phyloP scores from a whole-genome alignment of 92 coral and sea anemone genomes.

The Zoanthus sociatus region DNA sequence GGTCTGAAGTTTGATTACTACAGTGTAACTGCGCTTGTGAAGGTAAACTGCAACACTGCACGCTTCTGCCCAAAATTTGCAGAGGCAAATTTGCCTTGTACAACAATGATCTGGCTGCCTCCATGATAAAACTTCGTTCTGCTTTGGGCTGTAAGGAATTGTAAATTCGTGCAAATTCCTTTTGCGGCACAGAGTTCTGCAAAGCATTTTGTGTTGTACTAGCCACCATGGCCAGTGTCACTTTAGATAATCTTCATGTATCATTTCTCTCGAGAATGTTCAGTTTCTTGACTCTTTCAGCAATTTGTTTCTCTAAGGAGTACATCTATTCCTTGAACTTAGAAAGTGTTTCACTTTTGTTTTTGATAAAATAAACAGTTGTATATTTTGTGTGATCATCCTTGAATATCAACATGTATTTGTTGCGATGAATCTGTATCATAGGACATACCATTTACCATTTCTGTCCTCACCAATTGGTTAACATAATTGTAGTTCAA shows the following conservation, averaged over 20 bases:
- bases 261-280: slow-evolving; percentile 29
- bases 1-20: slow-evolving; percentile 55
- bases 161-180: too few species aligned
- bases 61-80: slow-evolving; percentile 59
- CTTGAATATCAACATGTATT: slow-evolving; percentile 69
- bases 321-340: slow-evolving; percentile 70
- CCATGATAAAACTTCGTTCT: slow-evolving; percentile 68
- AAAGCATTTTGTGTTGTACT: slow-evolving; percentile 42
- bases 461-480: slow-evolving; percentile 61
- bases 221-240: slow-evolving; percentile 12
- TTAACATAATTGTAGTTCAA: slow-evolving; percentile 56
- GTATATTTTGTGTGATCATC: slow-evolving; percentile 69
- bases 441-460: slow-evolving; percentile 61
- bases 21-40: slow-evolving; percentile 61
- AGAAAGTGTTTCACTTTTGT: slow-evolving; percentile 64
- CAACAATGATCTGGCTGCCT: slow-evolving; percentile 76
- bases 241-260: slow-evolving; percentile 16
- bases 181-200: slow-evolving; percentile 32
- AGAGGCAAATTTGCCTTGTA: slow-evolving; percentile 61
- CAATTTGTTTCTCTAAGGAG: slow-evolving; percentile 16
- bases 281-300: slow-evolving; percentile 10
- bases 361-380: slow-evolving; percentile 69
- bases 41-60: slow-evolving; percentile 73
- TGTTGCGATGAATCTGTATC: slow-evolving; percentile 58
- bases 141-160: slow-evolving; percentile 71